Evolutionary conservation across 2,888 invertebrate genomes (phyloP), one percentile per base, ranked within the genome.

Genomic region (Tenthredo livida): DNA sequence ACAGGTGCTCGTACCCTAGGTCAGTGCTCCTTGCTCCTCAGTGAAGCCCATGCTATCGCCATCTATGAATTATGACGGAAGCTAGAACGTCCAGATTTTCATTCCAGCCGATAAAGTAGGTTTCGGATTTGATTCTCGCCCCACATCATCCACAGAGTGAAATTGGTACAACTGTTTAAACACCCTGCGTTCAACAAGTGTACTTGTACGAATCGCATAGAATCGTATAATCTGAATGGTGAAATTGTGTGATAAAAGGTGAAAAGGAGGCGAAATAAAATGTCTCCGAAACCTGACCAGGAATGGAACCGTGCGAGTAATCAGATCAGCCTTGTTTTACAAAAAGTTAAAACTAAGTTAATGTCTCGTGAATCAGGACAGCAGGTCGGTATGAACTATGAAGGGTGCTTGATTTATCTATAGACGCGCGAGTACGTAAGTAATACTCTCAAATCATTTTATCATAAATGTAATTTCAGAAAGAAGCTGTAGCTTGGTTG

Each of bases 401-500:
- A n/a, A 37, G 7, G 4, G 12, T 6, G 17, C n/a, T 12, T 29
- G 25, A 65, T 65, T 65, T 1, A 15, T 21, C 25, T 21, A 65
- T 70, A 33, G 25, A n/a, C n/a, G n/a, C n/a, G 25, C 1, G 6
- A 0, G 6, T 6, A 72, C 37, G 29, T 6, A 10, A 4, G 2
- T 29, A 21, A 65, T 1, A 40, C 29, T 72, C 17, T 72, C 3
- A 40, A 40, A 17, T 25, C 40, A 15, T 67, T 15, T 15, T 0
- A 67, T 25, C n/a, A 6, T 5, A 54, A 54, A n/a, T 54, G n/a
- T 54, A 54, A n/a, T 84, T 78, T 0, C 78, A 85, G 85, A 82
- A 40, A 33, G 15, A n/a, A 72, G 85, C 85, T 5, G 54, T 85
- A 10, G 33, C 29, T 50, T 80, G 80, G 80, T 70, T 85, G 29